These are phyloP conservation scores for Sceloporus undulatus DNA, from an alignment of 2,113 vertebrate genomes.

Conservation along the genomic window DNA sequence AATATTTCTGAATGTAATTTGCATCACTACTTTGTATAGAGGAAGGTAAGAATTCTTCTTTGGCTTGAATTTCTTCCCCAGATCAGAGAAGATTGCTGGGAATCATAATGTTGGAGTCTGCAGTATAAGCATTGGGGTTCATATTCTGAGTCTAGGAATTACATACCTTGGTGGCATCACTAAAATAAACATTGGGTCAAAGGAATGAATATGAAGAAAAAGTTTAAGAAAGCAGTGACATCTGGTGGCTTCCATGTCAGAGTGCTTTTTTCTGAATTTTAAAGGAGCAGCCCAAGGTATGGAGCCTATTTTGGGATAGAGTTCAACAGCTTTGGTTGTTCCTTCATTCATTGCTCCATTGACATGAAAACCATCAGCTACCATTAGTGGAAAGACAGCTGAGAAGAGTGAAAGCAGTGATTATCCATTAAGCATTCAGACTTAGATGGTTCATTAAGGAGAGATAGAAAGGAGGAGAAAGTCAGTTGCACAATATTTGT, in stretches of 20 bases:
- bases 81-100: neutral
- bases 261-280: no score
- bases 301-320: no score
- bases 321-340: no score
- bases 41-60: neutral
- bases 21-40: neutral
- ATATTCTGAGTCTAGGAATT: neutral
- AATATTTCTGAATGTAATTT: no score
- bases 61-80: neutral
- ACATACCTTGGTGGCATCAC: neutral
- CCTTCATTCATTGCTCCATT: no score
- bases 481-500: slow-evolving; percentile 36
- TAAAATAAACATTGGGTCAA: neutral
- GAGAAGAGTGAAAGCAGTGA: slow-evolving; percentile 13
- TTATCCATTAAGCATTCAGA: slow-evolving; percentile 46
- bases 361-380: neutral
- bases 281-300: no score
- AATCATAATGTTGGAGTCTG: neutral
- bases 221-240: neutral
- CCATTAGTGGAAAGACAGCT: neutral
- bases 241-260: no score
- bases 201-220: no score
- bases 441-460: slow-evolving; percentile 13
- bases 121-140: neutral
- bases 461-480: slow-evolving; percentile 12